Conservation (phyloP, 2,888 invertebrate genomes). For the Hypercompe scribonia region DNA sequence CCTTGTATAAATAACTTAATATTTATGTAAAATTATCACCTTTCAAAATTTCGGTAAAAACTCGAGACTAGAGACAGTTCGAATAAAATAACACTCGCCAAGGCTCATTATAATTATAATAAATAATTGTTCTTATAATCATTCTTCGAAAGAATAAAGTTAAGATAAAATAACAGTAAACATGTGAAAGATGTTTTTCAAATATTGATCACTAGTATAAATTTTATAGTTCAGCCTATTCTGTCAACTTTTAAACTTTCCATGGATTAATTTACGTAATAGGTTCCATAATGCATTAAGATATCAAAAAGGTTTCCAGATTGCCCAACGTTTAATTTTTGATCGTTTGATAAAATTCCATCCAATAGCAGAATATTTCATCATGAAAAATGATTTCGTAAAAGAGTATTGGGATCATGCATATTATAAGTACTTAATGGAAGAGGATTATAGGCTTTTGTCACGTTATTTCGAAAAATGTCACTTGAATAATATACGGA, state of each 20-base stretch:
- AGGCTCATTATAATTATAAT: too few relatives aligned
- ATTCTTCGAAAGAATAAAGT: too few relatives aligned
- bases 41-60: too few relatives aligned
- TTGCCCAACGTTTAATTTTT: constrained; percentile 37
- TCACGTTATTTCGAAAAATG: constrained; percentile 66
- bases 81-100: too few relatives aligned
- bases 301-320: constrained; percentile 43
- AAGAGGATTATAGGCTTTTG: constrained; percentile 71
- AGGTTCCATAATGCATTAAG: constrained; percentile 14
- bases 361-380: constrained; percentile 57
- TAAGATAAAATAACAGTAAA: too few relatives aligned
- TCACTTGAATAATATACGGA: constrained; percentile 64
- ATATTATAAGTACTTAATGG: constrained; percentile 73
- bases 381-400: constrained; percentile 64
- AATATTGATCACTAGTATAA: background rate
- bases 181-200: too few relatives aligned
- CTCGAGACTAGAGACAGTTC: too few relatives aligned
- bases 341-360: constrained; percentile 40
- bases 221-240: background rate
- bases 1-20: too few relatives aligned
- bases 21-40: too few relatives aligned
- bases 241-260: background rate
- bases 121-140: too few relatives aligned
- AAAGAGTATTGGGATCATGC: constrained; percentile 58
- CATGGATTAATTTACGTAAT: background rate